These are phyloP conservation scores for Nycticebus coucang DNA, from an alignment of 2,113 vertebrate genomes.

Conservation along the genomic window DNA sequence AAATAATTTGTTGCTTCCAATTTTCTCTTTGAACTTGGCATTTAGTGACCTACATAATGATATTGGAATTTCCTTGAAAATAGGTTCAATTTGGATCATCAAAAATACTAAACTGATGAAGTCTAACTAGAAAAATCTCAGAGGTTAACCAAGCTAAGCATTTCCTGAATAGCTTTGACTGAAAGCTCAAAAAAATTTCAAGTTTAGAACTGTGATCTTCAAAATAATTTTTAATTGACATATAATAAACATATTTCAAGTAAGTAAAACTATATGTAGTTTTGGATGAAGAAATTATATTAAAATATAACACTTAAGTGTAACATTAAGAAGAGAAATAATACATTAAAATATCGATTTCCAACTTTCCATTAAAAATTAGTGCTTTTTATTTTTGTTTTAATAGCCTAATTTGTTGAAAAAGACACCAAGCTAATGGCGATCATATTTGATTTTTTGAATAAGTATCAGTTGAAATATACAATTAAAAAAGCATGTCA, in stretches of 20 bases:
- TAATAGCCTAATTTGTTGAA: not conserved
- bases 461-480: not conserved
- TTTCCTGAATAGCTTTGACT: not conserved
- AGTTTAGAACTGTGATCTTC: not conserved
- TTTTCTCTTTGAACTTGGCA: constrained; percentile 2
- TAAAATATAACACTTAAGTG: constrained; percentile 16
- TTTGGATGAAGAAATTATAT: not conserved
- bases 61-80: not conserved
- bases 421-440: not conserved
- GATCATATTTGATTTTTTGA: not conserved
- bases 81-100: not conserved
- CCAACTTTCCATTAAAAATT: not conserved
- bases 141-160: not conserved
- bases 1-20: not conserved
- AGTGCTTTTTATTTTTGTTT: not conserved
- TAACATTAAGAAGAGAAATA: not conserved
- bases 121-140: not conserved
- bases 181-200: not conserved
- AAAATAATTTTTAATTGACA: not conserved
- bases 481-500: not conserved
- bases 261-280: not conserved
- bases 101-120: not conserved
- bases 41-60: not conserved
- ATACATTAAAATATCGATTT: constrained; percentile 8
- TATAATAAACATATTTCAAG: not conserved